A percentile compares a stretch with the other conserved stretches of the same genome.
Evolutionary conservation across 2,113 vertebrate species (phyloP).

Genomic region (Saguinus midas): DNA sequence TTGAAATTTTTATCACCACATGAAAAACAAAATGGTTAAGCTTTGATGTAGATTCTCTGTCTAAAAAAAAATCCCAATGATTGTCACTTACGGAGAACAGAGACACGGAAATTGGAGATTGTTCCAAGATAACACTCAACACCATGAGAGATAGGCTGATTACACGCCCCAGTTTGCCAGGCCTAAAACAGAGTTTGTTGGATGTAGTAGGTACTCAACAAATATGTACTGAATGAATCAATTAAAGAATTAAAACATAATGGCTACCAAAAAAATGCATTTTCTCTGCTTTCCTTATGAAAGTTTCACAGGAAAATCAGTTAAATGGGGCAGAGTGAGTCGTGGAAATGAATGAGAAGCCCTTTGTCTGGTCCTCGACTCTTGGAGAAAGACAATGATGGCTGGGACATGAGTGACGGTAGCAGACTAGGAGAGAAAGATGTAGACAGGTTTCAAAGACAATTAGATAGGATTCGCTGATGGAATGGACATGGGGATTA

Average conservation of each 20-base stretch:
- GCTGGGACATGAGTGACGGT: not conserved
- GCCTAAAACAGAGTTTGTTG: not conserved
- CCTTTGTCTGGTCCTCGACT: not conserved
- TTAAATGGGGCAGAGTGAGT: not conserved
- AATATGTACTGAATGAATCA: not conserved
- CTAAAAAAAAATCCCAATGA: not conserved
- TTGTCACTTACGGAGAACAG: not conserved
- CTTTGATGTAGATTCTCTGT: not conserved
- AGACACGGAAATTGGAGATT: not conserved
- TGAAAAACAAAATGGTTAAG: not conserved
- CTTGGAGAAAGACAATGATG: not conserved
- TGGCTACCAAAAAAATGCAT: not conserved
- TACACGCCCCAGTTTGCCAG: not conserved
- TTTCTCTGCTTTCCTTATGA: conserved; percentile 32
- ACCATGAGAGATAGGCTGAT: not conserved
- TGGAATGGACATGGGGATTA: not conserved
- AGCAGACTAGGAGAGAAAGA: not conserved
- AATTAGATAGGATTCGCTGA: not conserved
- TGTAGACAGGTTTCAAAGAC: not conserved
- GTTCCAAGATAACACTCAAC: not conserved
- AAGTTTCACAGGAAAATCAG: not conserved
- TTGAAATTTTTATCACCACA: conserved; percentile 32
- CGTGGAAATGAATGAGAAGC: not conserved
- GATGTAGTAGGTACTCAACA: not conserved
- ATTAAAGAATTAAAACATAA: conserved; percentile 30